Base-by-base conservation (phyloP, 2,888 invertebrate species). In the Tachystola acroxantha region DNA sequence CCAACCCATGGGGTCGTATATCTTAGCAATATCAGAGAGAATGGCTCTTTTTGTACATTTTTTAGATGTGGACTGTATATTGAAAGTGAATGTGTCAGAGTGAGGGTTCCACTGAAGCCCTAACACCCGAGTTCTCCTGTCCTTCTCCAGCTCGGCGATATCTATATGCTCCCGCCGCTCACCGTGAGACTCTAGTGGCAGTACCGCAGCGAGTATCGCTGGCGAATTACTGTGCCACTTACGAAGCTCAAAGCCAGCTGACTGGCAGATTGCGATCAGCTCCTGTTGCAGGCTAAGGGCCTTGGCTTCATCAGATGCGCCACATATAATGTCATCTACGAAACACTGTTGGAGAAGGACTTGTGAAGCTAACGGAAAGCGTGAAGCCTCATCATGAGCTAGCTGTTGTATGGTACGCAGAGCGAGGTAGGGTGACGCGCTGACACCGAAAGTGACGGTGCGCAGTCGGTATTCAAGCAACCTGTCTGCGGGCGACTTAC, bases 401-500 rank as follows among this genome's bases (percentile, higher is more conserved):
- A 36, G 11, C 9, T 36, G 30, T 7, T 13, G 14, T 1, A 35
- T 28, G 12, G 22, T 35, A 1, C 36, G 36, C 7, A 36, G 11
- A 14, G 36, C 36, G 3, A 22, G 29, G 9, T 25, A 36, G 5
- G 36, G 36, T 10, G 36, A 16, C 3, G 30, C 24, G 7, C 14
- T 10, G 1, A 36, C 30, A 10, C 36, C 36, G 14, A 28, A 36
- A 7, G 36, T 6, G 6, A 36, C 36, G 7, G 29, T 29, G 3
- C 29, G 14, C 3, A 29, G 14, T 2, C 29, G 7, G 9, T 29
- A 29, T 2, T 29, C 29, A 5, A 10, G 13, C 9, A 29, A 3
- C 3, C 9, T 13, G 1, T 29, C 29, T 2, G 13, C 9, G 2
- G 29, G 29, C 2, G 7, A 7, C 9, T n/a, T 13, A 14, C 29